Percentiles rank a stretch among this genome's conserved stretches.
phyloP scores from a whole-genome alignment of 1,140 invertebrate genomes.

The Lepidostoma basale region DNA sequence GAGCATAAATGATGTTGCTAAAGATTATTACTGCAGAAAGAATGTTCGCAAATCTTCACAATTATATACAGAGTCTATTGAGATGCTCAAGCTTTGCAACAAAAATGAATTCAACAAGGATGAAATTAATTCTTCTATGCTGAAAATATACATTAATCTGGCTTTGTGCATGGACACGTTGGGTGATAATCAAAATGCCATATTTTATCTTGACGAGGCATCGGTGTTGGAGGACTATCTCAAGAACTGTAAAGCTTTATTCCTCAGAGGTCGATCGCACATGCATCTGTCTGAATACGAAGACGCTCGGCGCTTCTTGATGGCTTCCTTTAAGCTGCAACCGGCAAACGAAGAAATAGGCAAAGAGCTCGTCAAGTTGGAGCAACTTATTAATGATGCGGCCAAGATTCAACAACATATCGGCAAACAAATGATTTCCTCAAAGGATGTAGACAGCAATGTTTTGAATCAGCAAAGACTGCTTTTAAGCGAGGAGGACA shows the following conservation, averaged over 20 bases:
- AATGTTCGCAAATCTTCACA: constrained; percentile 2
- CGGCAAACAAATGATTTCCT: background rate
- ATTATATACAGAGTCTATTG: background rate
- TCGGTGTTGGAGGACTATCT: constrained; percentile 1
- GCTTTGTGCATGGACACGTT: constrained; percentile 17
- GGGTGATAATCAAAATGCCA: background rate
- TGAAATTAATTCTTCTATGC: background rate
- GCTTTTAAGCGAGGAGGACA: background rate
- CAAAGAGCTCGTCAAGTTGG: background rate
- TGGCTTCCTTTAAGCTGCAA: background rate
- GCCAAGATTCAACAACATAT: background rate
- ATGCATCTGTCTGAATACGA: background rate
- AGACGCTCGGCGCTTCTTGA: background rate
- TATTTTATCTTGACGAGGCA: constrained; percentile 8
- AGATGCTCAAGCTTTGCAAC: background rate
- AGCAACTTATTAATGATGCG: background rate
- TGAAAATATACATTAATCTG: constrained; percentile 16
- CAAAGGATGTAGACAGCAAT: background rate
- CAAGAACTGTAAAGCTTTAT: constrained; percentile 1
- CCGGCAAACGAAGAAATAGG: constrained; percentile 2
- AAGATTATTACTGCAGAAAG: background rate
- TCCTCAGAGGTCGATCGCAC: constrained; percentile 6
- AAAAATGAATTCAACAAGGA: background rate
- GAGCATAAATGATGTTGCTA: constrained; percentile 5
- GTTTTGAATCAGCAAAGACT: background rate